These are phyloP conservation scores for Leptogaster cylindrica DNA, from an alignment of 2,888 invertebrate genomes.

Conservation along the genomic window DNA sequence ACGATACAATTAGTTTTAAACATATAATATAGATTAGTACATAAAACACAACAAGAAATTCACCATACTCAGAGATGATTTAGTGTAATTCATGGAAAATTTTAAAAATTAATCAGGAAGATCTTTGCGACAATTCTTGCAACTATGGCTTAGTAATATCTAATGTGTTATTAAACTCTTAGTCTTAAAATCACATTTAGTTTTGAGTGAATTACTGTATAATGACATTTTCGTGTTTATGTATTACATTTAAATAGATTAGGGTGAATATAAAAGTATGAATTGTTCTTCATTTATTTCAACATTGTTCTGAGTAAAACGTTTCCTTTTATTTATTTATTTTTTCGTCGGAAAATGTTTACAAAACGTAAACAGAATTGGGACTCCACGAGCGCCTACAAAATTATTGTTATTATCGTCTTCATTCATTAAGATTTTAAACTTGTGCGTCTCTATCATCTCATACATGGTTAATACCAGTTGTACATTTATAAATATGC, in stretches of 20 bases:
- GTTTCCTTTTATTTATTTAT: background rate
- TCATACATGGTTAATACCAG: constrained; percentile 14
- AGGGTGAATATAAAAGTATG: constrained; percentile 32
- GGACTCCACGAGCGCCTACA: background rate
- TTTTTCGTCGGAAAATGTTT: constrained; percentile 22
- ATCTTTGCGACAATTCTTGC: constrained; percentile 9
- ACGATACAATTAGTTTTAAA: constrained; percentile 6
- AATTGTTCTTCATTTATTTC: constrained; percentile 16
- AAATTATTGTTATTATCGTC: constrained; percentile 21
- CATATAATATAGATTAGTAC: constrained; percentile 18
- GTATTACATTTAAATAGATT: constrained; percentile 30
- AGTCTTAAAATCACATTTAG: constrained; percentile 32
- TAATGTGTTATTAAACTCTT: constrained; percentile 26
- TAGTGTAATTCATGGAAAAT: constrained; percentile 9
- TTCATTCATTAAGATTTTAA: constrained; percentile 18
- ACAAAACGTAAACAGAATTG: background rate
- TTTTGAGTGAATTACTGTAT: constrained; percentile 29
- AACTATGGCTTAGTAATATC: constrained; percentile 8
- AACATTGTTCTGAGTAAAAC: too few species aligned
- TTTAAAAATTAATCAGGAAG: constrained; percentile 18
- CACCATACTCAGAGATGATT: background rate
- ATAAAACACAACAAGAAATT: constrained; percentile 30
- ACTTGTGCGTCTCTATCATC: constrained; percentile 32
- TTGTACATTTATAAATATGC: constrained; percentile 30
- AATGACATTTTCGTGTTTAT: constrained; percentile 15